Base-by-base conservation (phyloP, 2,888 invertebrate species). In the Drepana falcataria region DNA sequence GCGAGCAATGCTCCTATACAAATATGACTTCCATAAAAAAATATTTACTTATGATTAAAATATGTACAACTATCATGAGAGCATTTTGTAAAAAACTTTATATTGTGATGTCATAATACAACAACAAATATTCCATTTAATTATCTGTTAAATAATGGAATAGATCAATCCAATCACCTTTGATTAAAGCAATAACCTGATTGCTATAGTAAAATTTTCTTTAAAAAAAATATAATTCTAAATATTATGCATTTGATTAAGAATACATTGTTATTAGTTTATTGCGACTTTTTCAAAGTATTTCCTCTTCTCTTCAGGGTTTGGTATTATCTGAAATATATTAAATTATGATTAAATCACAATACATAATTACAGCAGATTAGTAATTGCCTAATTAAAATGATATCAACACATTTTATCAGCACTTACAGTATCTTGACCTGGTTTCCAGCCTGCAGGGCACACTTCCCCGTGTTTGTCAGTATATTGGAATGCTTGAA, bases 381-480 rank as follows among this genome's bases (percentile, higher is more conserved):
- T 55, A 48, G 6, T 53, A 47, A 40, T 51, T 3, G 49, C 34
- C 49, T 21, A 53, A 35, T 35, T 9, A 48, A 53, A 47, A 52
- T 48, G 53, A 53, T 1, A 48, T 59, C 59, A 58, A 61, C 52
- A 56, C 35, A 37, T 44, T 9, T 6, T 35, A 40, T 21, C 53
- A 48, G 21, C 61, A 83, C 92, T 92, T 85, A 97, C 97, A 54
- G 98, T 97, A 83, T 96, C 96, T 85, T 95, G 94, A 41, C 98
- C 98, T 51, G 98, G 98, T 85, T 96, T 97, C 98, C 98, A 98
- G 47, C 96, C 97, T 67, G 97, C 97, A 35, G 98, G 98, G 79
- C 98, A 98, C 0, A 98, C 98, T 92, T 98, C 98, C 21, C 98
- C 98, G 74, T 97, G 96, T 37, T 94, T 93, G 79, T 97, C 97